Percentiles rank a stretch among this genome's conserved stretches.
Evolutionary conservation across 2,888 invertebrate species (phyloP).

Genomic region (Philhelius pedissequus): DNA sequence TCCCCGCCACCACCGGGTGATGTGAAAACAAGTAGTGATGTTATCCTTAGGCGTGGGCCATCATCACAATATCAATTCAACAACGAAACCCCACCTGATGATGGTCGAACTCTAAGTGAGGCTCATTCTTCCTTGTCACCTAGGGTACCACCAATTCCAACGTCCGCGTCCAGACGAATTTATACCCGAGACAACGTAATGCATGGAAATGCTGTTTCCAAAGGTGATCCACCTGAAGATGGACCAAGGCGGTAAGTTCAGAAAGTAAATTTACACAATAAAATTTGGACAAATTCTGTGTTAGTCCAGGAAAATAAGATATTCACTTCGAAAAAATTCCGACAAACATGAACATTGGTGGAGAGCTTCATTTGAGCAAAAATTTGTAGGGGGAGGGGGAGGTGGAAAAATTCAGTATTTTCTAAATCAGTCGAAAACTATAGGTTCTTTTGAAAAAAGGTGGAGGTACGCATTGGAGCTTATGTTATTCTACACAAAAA

Average conservation of each 20-base stretch:
- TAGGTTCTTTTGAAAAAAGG: too few relatives aligned
- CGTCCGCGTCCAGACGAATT: conserved; percentile 72
- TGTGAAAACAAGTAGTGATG: conserved; percentile 18
- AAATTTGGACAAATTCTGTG: too few relatives aligned
- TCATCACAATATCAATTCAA: background rate
- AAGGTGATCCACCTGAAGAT: conserved; percentile 80
- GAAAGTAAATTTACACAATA: too few relatives aligned
- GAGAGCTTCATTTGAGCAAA: too few relatives aligned
- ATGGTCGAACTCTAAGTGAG: conserved; percentile 28
- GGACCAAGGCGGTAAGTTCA: conserved; percentile 42
- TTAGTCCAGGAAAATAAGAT: too few relatives aligned
- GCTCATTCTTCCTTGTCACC: background rate
- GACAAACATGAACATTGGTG: too few relatives aligned
- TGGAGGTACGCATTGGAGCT: too few relatives aligned
- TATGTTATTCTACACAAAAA: too few relatives aligned
- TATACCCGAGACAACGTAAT: conserved; percentile 89
- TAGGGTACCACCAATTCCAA: conserved; percentile 30
- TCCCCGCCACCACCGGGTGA: conserved; percentile 59
- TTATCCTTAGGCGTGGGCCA: background rate
- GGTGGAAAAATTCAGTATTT: too few relatives aligned
- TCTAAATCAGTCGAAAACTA: too few relatives aligned
- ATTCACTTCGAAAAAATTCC: too few relatives aligned
- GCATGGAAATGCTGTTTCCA: conserved; percentile 86
- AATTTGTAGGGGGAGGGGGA: too few relatives aligned
- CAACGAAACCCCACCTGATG: conserved; percentile 17